Percentiles rank a stretch among this genome's conserved stretches.
These are phyloP conservation scores for Semotilus atromaculatus DNA, from an alignment of 2,797 vertebrate species.

Conservation along the genomic window DNA sequence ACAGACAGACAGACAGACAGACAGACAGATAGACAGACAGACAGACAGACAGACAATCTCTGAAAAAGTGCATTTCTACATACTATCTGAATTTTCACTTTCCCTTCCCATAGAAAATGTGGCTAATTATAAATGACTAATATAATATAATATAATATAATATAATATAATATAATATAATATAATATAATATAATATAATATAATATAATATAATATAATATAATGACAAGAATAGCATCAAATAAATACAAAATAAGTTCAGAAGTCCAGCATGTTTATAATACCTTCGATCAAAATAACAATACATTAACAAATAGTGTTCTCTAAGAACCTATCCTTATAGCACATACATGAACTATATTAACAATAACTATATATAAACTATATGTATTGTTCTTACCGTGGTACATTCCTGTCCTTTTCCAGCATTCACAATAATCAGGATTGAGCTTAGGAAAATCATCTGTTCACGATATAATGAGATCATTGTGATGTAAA, in stretches of 20 bases:
- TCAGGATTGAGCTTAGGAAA: not conserved
- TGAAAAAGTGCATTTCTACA: not conserved
- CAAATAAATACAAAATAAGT: not conserved
- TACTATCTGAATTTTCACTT: not conserved
- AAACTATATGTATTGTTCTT: constrained; percentile 12
- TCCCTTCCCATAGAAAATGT: not conserved
- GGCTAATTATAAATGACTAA: no score
- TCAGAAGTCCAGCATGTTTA: not conserved
- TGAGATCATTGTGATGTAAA: not conserved
- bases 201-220: no score
- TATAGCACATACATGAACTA: not conserved
- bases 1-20: no score
- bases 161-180: no score
- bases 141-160: no score
- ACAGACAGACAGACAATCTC: not conserved
- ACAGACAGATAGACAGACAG: no score
- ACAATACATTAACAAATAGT: not conserved
- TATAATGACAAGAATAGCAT: not conserved
- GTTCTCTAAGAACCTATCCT: not conserved
- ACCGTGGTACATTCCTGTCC: constrained; percentile 43
- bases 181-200: no score
- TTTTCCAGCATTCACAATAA: constrained; percentile 28
- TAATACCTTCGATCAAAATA: not conserved
- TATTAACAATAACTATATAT: not conserved
- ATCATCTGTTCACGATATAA: not conserved